Base-by-base conservation (phyloP, 2,888 invertebrate species). In the Gymnocheta viridis region DNA sequence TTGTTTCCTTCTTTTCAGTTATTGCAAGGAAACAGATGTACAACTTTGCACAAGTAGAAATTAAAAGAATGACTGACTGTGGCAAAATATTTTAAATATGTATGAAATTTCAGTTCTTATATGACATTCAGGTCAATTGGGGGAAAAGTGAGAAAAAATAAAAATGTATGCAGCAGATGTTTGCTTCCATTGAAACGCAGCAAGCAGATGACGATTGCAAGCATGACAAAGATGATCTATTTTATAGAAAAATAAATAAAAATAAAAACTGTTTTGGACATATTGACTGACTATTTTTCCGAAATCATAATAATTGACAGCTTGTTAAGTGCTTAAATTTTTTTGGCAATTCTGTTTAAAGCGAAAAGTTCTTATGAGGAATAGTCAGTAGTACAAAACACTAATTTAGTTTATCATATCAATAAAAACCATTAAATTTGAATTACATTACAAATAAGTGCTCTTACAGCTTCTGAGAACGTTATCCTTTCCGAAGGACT, bases 81-180 rank as follows among this genome's bases (percentile, higher is more conserved):
- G 41, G 51, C 29, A 62, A 56, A 70, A 62, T 56, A 27, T 66
- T 72, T 27, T n/a, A 64, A 64, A 64, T 70, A 64, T 79, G 56
- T 70, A 64, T 79, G 56, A 64, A 19, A 78, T 54, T 79, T 64
- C n/a, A 72, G 27, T 79, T 72, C 29, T 72, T 47, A 72, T 35
- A 54, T 64, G 79, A 66, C 64, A 66, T 66, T 79, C 17, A 56
- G 54, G 62, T 64, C 72, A 79, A 47, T 35, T 27, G 54, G 27
- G 56, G 54, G 29, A 64, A 29, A 29, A 17, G 24, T 19, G n/a
- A 22, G 4, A 56, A 17, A 6, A 38, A 19, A n/a, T n/a, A n/a
- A 17, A 35, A 4, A 35, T 49, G 4, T 9, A 64, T 41, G 60
- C 7, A 56, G 27, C 70, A 72, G 64, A 70, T 79, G 79, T 62